These are phyloP conservation scores for Alethe diademata DNA, from an alignment of 2,113 vertebrate genomes.

Conservation along the genomic window DNA sequence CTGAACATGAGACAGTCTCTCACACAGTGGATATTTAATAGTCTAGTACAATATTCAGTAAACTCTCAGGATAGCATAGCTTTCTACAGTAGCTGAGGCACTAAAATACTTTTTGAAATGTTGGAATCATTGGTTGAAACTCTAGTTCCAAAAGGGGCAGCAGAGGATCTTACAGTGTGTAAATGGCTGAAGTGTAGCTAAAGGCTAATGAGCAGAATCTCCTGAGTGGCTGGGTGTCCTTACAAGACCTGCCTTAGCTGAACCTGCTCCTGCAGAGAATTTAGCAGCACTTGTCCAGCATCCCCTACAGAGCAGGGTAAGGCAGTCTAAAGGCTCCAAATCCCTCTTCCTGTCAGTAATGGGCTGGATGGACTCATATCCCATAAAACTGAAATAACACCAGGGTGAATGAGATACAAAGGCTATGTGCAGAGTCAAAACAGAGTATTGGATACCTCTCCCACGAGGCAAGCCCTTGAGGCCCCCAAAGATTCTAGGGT, in stretches of 20 bases:
- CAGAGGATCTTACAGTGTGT: neutral
- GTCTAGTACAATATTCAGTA: neutral
- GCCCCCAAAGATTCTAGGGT: neutral
- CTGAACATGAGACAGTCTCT: neutral
- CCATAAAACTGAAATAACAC: neutral
- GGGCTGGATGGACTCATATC: neutral
- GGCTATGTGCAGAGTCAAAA: neutral
- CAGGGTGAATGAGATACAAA: neutral
- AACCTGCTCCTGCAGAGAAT: neutral
- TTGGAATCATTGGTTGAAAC: neutral
- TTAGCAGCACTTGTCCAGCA: neutral
- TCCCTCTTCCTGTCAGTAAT: neutral
- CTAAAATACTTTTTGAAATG: neutral
- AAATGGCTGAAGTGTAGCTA: neutral
- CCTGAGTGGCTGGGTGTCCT: neutral
- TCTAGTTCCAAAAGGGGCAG: neutral
- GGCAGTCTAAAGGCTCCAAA: neutral
- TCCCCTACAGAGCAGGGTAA: neutral
- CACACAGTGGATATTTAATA: neutral
- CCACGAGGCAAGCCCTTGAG: rapidly evolving
- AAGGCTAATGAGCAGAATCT: neutral
- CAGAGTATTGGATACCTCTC: neutral
- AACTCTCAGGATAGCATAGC: neutral
- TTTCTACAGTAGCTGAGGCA: neutral
- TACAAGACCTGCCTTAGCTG: neutral